Conservation (phyloP, 2,797 vertebrate genomes). For the Erethizon dorsatum region DNA sequence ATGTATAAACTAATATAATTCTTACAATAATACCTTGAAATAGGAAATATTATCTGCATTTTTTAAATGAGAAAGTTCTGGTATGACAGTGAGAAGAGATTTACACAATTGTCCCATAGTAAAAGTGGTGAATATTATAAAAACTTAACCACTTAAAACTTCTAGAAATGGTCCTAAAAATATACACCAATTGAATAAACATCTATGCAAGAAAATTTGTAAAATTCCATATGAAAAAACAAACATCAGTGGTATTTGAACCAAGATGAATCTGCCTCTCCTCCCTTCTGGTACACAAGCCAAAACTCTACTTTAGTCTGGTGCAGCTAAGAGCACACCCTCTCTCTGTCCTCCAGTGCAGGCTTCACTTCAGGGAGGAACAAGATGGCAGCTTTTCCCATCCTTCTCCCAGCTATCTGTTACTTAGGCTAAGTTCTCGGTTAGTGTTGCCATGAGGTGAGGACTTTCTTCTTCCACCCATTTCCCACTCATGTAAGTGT, state of each 20-base stretch:
- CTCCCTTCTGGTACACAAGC: not conserved
- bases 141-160: not conserved
- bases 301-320: too few relatives aligned
- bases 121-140: not conserved
- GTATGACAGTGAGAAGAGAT: not conserved
- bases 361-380: not conserved
- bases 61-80: constrained; percentile 15
- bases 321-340: too few relatives aligned
- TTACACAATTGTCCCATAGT: not conserved
- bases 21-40: not conserved
- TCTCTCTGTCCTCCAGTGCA: not conserved
- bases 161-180: constrained; percentile 3
- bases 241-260: not conserved
- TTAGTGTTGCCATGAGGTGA: not conserved
- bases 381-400: not conserved
- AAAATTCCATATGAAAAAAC: not conserved
- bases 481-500: not conserved
- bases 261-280: not conserved
- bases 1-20: not conserved
- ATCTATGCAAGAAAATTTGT: not conserved
- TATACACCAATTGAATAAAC: not conserved
- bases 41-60: not conserved
- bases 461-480: not conserved
- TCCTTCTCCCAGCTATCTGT: not conserved
- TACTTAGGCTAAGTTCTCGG: not conserved